These are phyloP conservation scores for Bactericera cockerelli DNA, from an alignment of 1,140 invertebrate genomes.

Conservation along the genomic window DNA sequence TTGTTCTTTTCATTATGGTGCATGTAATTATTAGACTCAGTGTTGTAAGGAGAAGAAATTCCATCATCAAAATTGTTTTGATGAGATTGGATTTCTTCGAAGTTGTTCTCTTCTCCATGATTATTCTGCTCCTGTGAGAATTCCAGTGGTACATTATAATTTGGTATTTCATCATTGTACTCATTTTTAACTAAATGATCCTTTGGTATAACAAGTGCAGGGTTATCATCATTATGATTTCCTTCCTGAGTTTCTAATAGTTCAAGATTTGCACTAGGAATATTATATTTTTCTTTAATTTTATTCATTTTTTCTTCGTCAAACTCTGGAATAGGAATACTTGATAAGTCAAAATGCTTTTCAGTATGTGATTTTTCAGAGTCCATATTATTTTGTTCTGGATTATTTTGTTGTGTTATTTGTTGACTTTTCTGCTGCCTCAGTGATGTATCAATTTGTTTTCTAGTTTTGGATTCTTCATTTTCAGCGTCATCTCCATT, in stretches of 20 bases:
- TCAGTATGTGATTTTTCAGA: conserved; percentile 1
- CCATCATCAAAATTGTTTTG: neutral
- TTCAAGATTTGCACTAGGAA: conserved; percentile 1
- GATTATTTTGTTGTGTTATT: too few relatives aligned
- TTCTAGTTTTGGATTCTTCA: conserved; percentile 1
- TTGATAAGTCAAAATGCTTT: neutral
- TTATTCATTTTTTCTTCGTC: neutral
- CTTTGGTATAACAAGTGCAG: neutral
- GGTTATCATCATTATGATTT: neutral
- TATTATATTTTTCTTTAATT: conserved; percentile 7
- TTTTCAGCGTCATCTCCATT: neutral
- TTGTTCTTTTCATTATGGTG: neutral
- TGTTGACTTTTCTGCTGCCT: neutral
- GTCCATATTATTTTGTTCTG: neutral
- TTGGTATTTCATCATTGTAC: conserved; percentile 1
- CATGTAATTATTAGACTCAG: neutral
- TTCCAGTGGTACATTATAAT: conserved; percentile 4
- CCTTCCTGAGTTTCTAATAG: neutral
- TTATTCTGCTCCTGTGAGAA: neutral
- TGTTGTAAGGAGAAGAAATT: neutral
- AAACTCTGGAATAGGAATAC: conserved; percentile 4
- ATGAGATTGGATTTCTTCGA: neutral
- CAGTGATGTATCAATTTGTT: neutral
- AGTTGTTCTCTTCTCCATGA: neutral
- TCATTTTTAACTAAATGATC: conserved; percentile 5